Conservation (phyloP, 2,888 invertebrate species). For the Phrixothrix hirtus region DNA sequence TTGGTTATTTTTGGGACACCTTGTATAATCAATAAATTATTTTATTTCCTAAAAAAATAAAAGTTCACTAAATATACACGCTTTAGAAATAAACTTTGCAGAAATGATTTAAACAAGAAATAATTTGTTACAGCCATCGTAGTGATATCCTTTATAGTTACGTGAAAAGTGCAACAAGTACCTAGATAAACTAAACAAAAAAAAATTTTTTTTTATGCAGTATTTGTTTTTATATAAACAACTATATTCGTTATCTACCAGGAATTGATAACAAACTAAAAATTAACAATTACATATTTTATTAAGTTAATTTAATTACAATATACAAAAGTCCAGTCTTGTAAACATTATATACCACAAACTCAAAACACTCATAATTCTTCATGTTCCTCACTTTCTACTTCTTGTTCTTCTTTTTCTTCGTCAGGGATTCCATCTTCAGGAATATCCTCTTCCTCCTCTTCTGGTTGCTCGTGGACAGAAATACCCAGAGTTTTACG, state of each 20-base stretch:
- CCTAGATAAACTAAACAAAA: too few relatives aligned
- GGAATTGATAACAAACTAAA: not conserved
- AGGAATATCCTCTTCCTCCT: slow-evolving; percentile 54
- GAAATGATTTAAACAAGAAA: too few relatives aligned
- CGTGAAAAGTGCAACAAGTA: too few relatives aligned
- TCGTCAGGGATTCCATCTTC: slow-evolving; percentile 56
- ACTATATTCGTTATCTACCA: not conserved
- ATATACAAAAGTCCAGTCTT: slow-evolving; percentile 27
- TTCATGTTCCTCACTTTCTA: slow-evolving; percentile 59
- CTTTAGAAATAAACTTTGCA: too few relatives aligned
- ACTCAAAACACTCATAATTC: too few relatives aligned
- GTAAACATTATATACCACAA: too few relatives aligned
- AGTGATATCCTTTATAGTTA: too few relatives aligned
- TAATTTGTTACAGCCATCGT: too few relatives aligned
- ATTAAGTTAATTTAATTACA: slow-evolving; percentile 21
- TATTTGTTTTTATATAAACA: not conserved
- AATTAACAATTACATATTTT: slow-evolving; percentile 9
- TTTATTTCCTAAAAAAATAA: too few relatives aligned
- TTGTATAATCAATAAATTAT: too few relatives aligned
- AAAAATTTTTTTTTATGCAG: not conserved
- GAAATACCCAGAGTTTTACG: slow-evolving; percentile 76
- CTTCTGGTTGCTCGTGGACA: slow-evolving; percentile 67
- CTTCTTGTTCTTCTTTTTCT: slow-evolving; percentile 45
- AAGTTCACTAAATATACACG: too few relatives aligned
- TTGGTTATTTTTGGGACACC: too few relatives aligned